These are phyloP conservation scores for Cepphus grylle DNA, from an alignment of 2,113 vertebrate genomes.

Conservation along the genomic window DNA sequence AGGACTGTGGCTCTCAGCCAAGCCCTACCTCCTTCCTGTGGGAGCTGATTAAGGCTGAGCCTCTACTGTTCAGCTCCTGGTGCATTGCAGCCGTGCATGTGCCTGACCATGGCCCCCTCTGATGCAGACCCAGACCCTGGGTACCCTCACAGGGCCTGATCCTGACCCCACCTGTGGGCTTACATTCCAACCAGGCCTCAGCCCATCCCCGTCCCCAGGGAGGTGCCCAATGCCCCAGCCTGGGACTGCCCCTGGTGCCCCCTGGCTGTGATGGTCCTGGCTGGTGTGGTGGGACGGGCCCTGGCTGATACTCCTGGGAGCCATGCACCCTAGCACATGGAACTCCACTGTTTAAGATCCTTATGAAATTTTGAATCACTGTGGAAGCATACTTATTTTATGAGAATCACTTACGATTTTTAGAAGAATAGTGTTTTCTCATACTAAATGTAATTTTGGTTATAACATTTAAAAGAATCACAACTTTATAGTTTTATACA, in stretches of 20 bases:
- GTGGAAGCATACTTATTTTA: background rate
- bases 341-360: background rate
- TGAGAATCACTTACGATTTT: background rate
- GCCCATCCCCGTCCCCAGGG: too few relatives aligned
- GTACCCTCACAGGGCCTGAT: background rate
- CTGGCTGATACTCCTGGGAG: background rate
- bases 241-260: background rate
- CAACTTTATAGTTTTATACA: background rate
- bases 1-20: background rate
- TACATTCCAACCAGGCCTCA: background rate
- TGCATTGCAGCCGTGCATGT: background rate
- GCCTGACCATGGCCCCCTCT: too few relatives aligned
- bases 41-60: background rate
- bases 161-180: accelerated
- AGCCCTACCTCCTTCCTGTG: background rate
- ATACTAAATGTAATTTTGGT: background rate
- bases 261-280: background rate
- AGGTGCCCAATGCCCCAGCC: background rate
- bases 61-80: background rate
- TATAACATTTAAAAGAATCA: background rate
- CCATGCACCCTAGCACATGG: background rate
- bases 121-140: background rate
- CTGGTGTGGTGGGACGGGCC: background rate
- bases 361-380: background rate
- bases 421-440: background rate